These are phyloP conservation scores for Sepiola atlantica DNA, from an alignment of 2,888 invertebrate species.

Conservation along the genomic window DNA sequence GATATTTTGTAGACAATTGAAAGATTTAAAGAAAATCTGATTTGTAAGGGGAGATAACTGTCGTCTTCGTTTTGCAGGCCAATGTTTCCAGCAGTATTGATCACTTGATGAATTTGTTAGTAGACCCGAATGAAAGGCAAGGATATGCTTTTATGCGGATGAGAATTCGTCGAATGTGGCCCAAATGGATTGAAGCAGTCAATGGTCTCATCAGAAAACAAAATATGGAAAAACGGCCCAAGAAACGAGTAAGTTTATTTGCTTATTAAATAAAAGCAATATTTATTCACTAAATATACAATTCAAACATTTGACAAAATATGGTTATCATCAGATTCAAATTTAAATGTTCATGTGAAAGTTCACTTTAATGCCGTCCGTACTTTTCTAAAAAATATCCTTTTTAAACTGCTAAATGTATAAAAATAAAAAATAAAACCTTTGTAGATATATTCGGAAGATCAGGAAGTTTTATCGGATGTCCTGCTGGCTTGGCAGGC, in stretches of 20 bases:
- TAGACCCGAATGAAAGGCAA: conserved; percentile 71
- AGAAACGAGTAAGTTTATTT: conserved; percentile 63
- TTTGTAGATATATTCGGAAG: too few species aligned
- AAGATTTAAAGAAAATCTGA: background rate
- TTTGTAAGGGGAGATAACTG: background rate
- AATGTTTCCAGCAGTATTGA: conserved; percentile 63
- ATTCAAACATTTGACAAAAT: too few species aligned
- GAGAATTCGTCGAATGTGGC: conserved; percentile 73
- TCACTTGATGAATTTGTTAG: conserved; percentile 69
- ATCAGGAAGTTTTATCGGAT: too few species aligned
- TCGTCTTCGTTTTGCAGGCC: conserved; percentile 59
- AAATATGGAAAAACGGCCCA: conserved; percentile 61
- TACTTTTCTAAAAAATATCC: too few species aligned
- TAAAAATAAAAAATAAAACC: too few species aligned
- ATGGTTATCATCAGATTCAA: too few species aligned
- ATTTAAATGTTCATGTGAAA: too few species aligned
- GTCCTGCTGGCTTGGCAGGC: too few species aligned
- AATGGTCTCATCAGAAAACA: conserved; percentile 62
- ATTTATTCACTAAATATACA: too few species aligned
- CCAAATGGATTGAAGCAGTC: conserved; percentile 69
- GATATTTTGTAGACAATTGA: background rate
- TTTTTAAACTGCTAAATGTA: too few species aligned
- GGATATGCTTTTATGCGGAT: conserved; percentile 75
- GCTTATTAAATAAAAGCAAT: background rate
- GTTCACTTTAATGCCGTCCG: too few species aligned